Percentiles rank a stretch among this genome's conserved stretches.
These are phyloP conservation scores for Ageneiosus marmoratus DNA, from an alignment of 2,113 vertebrate genomes.

Conservation along the genomic window DNA sequence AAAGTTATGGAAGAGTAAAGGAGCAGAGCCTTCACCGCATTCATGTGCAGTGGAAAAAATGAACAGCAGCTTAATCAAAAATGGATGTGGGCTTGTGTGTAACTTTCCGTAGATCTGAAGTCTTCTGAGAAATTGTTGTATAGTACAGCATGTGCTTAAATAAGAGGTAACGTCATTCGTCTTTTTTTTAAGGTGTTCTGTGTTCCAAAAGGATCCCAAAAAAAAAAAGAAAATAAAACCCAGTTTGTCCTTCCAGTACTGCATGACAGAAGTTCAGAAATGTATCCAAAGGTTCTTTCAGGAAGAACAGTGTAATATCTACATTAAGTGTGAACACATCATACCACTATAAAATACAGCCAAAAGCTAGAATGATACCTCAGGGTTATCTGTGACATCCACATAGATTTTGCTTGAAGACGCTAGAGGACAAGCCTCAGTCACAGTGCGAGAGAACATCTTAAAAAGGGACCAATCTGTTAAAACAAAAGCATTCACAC, in stretches of 20 bases:
- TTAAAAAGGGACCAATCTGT: conserved; percentile 97
- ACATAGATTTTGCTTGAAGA: conserved; percentile 90
- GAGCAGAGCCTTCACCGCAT: neutral
- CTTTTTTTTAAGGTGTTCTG: neutral
- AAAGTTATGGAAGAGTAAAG: neutral
- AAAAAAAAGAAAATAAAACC: neutral
- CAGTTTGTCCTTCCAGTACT: neutral
- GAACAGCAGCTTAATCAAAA: neutral
- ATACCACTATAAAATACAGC: neutral
- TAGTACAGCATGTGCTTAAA: neutral
- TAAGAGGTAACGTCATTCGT: too few relatives aligned
- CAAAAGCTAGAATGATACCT: conserved; percentile 72
- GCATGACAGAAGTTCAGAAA: neutral
- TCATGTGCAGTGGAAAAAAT: conserved; percentile 15
- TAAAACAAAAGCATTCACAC: conserved; percentile 19
- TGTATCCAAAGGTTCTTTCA: neutral
- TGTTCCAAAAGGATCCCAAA: neutral
- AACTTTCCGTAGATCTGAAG: neutral
- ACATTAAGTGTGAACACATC: neutral
- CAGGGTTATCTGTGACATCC: conserved; percentile 83
- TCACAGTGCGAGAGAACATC: conserved; percentile 95
- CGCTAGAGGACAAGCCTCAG: conserved; percentile 90
- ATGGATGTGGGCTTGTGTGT: neutral
- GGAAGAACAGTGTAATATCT: too few relatives aligned
- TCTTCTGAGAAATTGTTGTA: neutral